Evolutionary conservation across 2,888 invertebrate genomes (phyloP).

Genomic region (Meta bourneti): DNA sequence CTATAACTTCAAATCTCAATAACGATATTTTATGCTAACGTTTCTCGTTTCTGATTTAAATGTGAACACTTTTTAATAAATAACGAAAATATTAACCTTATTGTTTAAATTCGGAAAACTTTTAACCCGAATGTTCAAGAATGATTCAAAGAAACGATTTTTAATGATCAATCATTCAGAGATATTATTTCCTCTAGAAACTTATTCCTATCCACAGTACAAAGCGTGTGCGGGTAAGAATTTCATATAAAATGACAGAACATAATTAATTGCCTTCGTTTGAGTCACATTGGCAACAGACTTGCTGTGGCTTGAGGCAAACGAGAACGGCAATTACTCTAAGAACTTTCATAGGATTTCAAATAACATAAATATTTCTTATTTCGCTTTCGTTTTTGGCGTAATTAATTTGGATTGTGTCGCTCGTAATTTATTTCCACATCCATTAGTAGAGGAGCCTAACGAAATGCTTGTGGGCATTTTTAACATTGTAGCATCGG

Average conservation of each 20-base stretch:
- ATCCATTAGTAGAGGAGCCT: slow-evolving; percentile 31
- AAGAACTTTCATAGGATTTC: slow-evolving; percentile 26
- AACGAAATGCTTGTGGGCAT: slow-evolving; percentile 29
- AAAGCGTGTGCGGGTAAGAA: background rate
- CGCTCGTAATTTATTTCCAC: slow-evolving; percentile 27
- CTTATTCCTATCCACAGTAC: no score
- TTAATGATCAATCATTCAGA: no score
- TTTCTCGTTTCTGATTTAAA: no score
- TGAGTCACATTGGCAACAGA: slow-evolving; percentile 5
- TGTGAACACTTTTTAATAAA: no score
- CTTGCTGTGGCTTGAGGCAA: slow-evolving; percentile 27
- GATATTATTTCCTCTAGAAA: no score
- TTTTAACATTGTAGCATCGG: background rate
- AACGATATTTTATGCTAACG: no score
- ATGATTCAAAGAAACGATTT: no score
- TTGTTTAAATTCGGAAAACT: no score
- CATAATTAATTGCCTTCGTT: slow-evolving; percentile 40
- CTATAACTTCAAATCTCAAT: no score
- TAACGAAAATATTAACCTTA: no score
- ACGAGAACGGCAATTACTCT: slow-evolving; percentile 11
- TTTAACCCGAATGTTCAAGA: no score
- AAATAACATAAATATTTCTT: slow-evolving; percentile 48
- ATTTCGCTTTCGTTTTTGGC: slow-evolving; percentile 27
- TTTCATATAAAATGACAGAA: background rate
- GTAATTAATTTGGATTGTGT: slow-evolving; percentile 58